Evolutionary conservation across 2,797 vertebrate genomes (phyloP).

Genomic region (Phoeniculus purpureus): DNA sequence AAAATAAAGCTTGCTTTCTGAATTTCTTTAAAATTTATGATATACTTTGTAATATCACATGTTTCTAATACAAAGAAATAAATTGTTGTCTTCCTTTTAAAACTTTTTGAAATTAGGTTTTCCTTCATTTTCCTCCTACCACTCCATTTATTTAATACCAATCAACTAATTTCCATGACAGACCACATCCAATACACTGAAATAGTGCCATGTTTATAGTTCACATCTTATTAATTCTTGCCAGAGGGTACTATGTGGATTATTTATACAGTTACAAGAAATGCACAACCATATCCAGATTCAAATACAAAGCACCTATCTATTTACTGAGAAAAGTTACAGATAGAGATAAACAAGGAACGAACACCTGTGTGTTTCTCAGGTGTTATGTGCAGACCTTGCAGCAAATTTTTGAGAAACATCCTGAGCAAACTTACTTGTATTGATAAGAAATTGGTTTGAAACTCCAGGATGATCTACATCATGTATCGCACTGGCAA

Average conservation of each 20-base stretch:
- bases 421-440: slow-evolving; percentile 85
- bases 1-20: background rate
- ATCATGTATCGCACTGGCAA: slow-evolving; percentile 98
- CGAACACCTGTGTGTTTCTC: background rate
- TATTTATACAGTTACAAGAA: background rate
- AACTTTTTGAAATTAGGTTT: background rate
- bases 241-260: background rate
- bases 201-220: background rate
- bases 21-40: background rate
- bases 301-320: background rate
- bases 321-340: background rate
- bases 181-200: background rate
- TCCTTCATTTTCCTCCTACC: background rate
- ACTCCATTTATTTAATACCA: background rate
- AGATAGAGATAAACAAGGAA: background rate
- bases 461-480: slow-evolving; percentile 98
- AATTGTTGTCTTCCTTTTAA: background rate
- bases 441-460: slow-evolving; percentile 99
- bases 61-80: background rate
- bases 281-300: background rate
- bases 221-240: background rate
- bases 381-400: background rate
- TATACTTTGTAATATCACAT: background rate
- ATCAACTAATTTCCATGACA: background rate
- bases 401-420: background rate